Evolutionary conservation across 2,888 invertebrate genomes (phyloP), one percentile per base, ranked within the genome.

Genomic region (Ryuthela nishihirai): DNA sequence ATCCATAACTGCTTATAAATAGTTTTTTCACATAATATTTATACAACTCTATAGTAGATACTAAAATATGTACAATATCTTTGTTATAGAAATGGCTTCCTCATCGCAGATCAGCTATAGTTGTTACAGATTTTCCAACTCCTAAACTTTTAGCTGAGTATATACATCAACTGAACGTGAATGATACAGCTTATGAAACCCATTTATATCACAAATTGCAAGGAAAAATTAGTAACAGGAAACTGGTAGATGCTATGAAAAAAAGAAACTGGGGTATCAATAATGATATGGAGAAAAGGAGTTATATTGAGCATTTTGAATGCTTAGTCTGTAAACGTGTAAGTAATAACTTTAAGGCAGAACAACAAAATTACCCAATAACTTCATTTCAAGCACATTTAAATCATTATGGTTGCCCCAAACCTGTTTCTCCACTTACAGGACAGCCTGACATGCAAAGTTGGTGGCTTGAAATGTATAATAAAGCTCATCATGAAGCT

Each of bases 381-480:
- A 64, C 63, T 15, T 26, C 39, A 15, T 67, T 67, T 47, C 63
- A 54, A 40, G 70, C 69, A 2, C 62, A 65, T 35, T 38, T 42
- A 21, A 58, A 66, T 15, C 70, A 70, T 34, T 46, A 70, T 39
- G 68, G 67, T n/a, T 71, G 71, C 61, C 71, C 69, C n/a, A 65
- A 67, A 50, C 71, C 71, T 9, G 68, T 56, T 32, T 70, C 71
- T 49, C 70, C 73, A 4, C 56, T 75, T 21, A 69, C 70, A 2
- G 59, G 64, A 2, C 47, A 67, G 47, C 62, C 58, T 29, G 71
- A 72, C 56, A 39, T 64, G 25, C 65, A 67, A 15, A 77, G 76
- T 64, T 73, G 72, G 68, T 80, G 80, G 80, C 65, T 72, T 10
- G 68, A 73, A 53, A 73, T 75, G 61, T 80, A 79, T 77, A 67